A percentile compares a stretch with the other conserved stretches of the same genome.
phyloP scores from a whole-genome alignment of 2,888 invertebrate species.

The Clunio marinus region DNA sequence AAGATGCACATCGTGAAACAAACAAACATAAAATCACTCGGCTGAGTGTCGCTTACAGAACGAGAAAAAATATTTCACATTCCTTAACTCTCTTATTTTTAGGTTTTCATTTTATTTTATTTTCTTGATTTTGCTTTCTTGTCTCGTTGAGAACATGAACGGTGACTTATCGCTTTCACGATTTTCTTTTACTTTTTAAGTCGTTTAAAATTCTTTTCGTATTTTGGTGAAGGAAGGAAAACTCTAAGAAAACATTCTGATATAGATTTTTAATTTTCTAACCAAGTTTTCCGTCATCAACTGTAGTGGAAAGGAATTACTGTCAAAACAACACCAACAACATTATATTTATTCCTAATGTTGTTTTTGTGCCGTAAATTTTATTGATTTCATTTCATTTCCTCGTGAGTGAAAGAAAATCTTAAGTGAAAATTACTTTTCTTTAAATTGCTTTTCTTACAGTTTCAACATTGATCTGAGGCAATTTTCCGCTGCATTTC shows the following conservation, averaged over 20 bases:
- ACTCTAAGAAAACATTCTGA: too few species aligned
- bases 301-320: background rate
- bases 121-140: background rate
- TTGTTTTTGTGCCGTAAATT: background rate
- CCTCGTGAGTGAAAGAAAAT: too few species aligned
- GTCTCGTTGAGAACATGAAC: too few species aligned
- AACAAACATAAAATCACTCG: constrained; percentile 16
- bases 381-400: background rate
- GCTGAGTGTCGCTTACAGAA: constrained; percentile 6
- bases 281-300: background rate
- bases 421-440: background rate
- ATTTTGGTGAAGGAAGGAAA: background rate
- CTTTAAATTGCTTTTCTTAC: background rate
- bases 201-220: background rate
- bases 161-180: background rate
- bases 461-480: background rate
- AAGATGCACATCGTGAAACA: constrained; percentile 16
- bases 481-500: constrained; percentile 22
- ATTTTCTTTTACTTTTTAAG: background rate
- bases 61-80: constrained; percentile 3
- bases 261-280: too few species aligned
- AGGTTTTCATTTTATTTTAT: constrained; percentile 19
- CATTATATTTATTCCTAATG: background rate
- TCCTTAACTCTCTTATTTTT: constrained; percentile 5
- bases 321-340: background rate